Evolutionary conservation across 2,113 vertebrate species (phyloP), one percentile per base, ranked within the genome.

Genomic region (Gavia stellata): DNA sequence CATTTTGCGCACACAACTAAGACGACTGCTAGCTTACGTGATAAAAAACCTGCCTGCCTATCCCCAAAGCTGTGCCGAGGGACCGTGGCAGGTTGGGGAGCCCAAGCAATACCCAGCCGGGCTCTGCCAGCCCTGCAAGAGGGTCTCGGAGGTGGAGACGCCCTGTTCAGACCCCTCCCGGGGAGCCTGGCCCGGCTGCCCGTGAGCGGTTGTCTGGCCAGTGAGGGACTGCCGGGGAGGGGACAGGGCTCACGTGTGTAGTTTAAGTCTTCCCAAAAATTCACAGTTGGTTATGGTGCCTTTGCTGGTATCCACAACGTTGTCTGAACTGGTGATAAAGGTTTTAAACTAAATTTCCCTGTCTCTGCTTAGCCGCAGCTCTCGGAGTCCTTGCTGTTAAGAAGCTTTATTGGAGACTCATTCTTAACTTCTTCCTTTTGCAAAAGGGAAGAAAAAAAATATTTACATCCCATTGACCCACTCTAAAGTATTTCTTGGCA

Each of bases 151-250:
- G 66, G 34, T 74, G 40, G 77, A 38, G 34, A 49, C 62, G 14
- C 14, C 47, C 62, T 93, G 44, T 24, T 49, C 0, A 0, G 26
- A 44, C 13, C 31, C 18, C 17, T 79, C n/a, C 18, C 0, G 4
- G 38, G 26, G 13, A 36, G 31, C 71, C 59, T 38, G 34, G 65
- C 17, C 21, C 4, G 3, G 29, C 81, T 52, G 9, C 36, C 56
- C 2, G 2, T 16, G 15, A n/a, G 14, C 12, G 0, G 25, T 20
- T 47, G 33, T 38, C 42, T 71, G 72, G 17, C 61, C 1, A 1
- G 8, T 12, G 33, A 49, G 53, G 73, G 23, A 38, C 29, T 17
- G 8, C 34, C 23, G 13, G 29, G 44, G 25, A 53, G 9, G 44
- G 25, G 12, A 21, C 28, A 23, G 38, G 6, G 18, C 34, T 83